Base-by-base conservation (phyloP, 1,140 invertebrate species). In the Drosophila mojavensis region DNA sequence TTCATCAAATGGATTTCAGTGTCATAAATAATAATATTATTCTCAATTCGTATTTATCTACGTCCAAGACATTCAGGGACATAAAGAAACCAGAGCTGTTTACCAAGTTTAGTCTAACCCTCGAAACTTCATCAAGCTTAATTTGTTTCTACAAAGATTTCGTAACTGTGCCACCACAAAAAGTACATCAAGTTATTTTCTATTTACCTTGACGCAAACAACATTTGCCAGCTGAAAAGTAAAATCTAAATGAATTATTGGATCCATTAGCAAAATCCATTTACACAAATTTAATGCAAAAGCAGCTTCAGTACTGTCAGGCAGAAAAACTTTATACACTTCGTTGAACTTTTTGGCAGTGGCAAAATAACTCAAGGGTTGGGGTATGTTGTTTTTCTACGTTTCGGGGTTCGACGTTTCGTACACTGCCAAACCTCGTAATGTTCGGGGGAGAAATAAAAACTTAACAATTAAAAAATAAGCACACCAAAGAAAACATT, bases 191-290 rank as follows among this genome's bases (percentile, higher is more conserved):
- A 88, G 76, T 77, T 82, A 60, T 88, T 77, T 50, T 81, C 54
- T 88, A 77, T 88, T 79, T 83, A 86, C 83, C 83, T 86, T 79
- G 62, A 69, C 84, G 76, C 73, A 89, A 89, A 80, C 86, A 86
- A 53, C 80, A 88, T 89, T 88, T 89, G 69, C 84, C 67, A 56
- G 73, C 83, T 84, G 72, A 71, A 70, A 89, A 89, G 85, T 91
- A 88, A 90, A 90, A 81, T 88, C 81, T 84, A 91, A 90, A 91
- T 91, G 89, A 91, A 91, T 91, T 91, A 91, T 91, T 91, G 89
- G 89, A 91, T 91, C 89, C 89, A 91, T 91, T 91, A 91, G 89
- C 89, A 88, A 91, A 88, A 91, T 91, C 88, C 88, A 91, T 88
- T 91, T 91, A 91, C 89, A 91, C 89, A 88, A 84, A 84, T 86